Conservation (phyloP, 2,113 vertebrate genomes). For the Brienomyrus brachyistius region DNA sequence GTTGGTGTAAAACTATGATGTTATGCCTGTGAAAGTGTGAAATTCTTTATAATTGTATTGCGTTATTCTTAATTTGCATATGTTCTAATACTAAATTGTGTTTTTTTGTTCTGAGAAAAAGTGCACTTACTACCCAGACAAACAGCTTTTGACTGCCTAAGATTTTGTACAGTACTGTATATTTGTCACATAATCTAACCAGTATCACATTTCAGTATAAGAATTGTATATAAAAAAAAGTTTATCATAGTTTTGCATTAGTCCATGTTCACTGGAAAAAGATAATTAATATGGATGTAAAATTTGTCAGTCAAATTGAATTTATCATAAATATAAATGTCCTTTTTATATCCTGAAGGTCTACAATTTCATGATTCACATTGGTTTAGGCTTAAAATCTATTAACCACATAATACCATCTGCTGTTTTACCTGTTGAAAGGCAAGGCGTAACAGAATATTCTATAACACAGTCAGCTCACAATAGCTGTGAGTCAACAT, state of each 20-base stretch:
- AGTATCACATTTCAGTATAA: not conserved
- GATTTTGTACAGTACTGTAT: not conserved
- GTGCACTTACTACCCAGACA: not conserved
- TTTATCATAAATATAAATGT: constrained; percentile 1
- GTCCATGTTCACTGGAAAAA: not conserved
- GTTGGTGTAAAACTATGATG: no score
- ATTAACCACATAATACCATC: not conserved
- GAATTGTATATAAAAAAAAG: not conserved
- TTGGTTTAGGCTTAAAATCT: not conserved
- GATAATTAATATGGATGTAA: not conserved
- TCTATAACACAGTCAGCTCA: not conserved
- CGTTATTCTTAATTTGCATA: no score
- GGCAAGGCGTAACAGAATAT: not conserved
- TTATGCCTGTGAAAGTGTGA: no score
- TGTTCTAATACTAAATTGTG: no score
- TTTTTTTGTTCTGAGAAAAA: not conserved
- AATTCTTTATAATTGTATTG: no score
- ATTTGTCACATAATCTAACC: not conserved
- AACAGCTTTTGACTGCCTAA: not conserved
- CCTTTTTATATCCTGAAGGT: not conserved
- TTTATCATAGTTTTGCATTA: not conserved
- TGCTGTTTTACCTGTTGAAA: not conserved
- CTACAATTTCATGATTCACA: not conserved
- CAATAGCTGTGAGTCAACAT: not conserved
- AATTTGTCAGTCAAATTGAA: not conserved